These are phyloP conservation scores for Acrobasis repandana DNA, from an alignment of 2,888 invertebrate genomes.

Conservation along the genomic window DNA sequence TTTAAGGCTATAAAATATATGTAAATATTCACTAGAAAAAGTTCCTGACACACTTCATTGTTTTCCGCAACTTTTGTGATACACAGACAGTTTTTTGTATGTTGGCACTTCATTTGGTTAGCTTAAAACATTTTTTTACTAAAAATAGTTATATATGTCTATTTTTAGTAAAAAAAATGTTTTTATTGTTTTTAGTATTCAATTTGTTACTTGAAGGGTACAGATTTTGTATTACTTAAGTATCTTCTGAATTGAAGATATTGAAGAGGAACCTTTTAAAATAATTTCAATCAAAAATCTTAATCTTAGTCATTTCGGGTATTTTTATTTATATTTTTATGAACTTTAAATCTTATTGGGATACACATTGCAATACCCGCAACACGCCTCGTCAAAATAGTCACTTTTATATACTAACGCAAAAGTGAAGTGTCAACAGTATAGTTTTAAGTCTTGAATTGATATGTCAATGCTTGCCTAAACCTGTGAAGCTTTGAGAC, in stretches of 20 bases:
- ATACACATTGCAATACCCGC: too few species aligned
- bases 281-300: too few species aligned
- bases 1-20: slow-evolving; percentile 54
- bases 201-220: neutral
- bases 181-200: too few species aligned
- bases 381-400: too few species aligned
- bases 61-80: slow-evolving; percentile 46
- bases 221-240: slow-evolving; percentile 22
- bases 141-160: too few species aligned
- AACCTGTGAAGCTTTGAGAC: slow-evolving; percentile 23
- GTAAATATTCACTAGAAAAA: slow-evolving; percentile 54
- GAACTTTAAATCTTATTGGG: too few species aligned
- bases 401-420: neutral
- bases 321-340: too few species aligned
- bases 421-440: slow-evolving; percentile 27
- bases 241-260: too few species aligned
- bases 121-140: too few species aligned
- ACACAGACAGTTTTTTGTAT: slow-evolving; percentile 32
- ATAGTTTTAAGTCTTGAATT: slow-evolving; percentile 51
- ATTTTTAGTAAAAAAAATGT: too few species aligned
- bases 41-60: slow-evolving; percentile 55
- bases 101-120: neutral
- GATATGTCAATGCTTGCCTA: slow-evolving; percentile 72
- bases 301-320: too few species aligned
- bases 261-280: too few species aligned